Evolutionary conservation across 2,888 invertebrate species (phyloP), one percentile per base, ranked within the genome.

Genomic region (Cancer borealis): DNA sequence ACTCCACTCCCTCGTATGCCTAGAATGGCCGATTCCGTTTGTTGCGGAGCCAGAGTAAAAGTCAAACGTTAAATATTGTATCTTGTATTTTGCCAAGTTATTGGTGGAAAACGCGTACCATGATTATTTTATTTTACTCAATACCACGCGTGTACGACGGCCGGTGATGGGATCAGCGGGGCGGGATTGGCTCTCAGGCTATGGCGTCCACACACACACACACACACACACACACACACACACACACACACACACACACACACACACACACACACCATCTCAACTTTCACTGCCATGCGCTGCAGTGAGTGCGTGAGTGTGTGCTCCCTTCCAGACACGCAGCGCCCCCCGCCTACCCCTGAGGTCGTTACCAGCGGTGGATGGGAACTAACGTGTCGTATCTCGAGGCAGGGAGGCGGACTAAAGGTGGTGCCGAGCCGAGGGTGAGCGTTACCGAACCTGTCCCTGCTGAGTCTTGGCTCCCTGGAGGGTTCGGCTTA

Each of bases 51-150:
- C 91, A 4, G 91, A 91, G 91, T 91, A 91, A 91, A 91, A 91
- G 91, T 91, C 73, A 91, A 73, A 91, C 46, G 91, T 91, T 91
- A 91, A 91, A 91, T 91, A 91, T 91, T 91, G 91, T 73, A 91
- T 91, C 91, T 91, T 91, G 91, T 91, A 91, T 91, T 91, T 91
- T 91, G 91, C 73, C 91, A 91, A 91, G 73, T 91, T 91, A 91
- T 91, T 73, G 91, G 73, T 73, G 73, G 45, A 91, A 66, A 91
- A 73, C 91, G 91, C 49, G 91, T 73, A 73, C 66, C 91, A 91
- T 91, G 91, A 91, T 91, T 91, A 91, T 91, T 91, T 91, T 91
- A 91, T 91, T 91, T 91, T 45, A 91, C 21, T 91, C 49, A 49
- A 49, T 73, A 73, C 49, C 73, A 73, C 66, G 73, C 73, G 73